phyloP scores from a whole-genome alignment of 2,113 vertebrate species.

The Nipponia nippon region DNA sequence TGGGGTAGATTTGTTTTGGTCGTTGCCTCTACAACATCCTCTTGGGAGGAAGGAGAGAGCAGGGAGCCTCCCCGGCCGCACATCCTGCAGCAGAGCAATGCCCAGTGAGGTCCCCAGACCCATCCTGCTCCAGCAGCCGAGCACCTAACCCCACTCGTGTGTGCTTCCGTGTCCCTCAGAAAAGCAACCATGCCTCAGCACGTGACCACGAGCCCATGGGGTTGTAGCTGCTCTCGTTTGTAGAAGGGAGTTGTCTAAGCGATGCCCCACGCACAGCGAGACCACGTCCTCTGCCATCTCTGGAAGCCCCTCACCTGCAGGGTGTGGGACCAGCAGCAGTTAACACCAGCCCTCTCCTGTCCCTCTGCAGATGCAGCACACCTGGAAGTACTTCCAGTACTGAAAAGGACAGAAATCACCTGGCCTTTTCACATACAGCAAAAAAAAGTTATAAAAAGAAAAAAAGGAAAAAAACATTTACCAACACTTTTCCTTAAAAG shows the following conservation, averaged over 20 bases:
- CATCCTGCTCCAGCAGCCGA: background rate
- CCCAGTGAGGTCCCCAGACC: background rate
- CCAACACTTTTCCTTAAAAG: background rate
- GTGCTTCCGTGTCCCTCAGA: fast-evolving
- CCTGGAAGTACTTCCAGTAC: background rate
- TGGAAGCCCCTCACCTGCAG: background rate
- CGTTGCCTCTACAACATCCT: background rate
- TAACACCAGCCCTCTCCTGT: background rate
- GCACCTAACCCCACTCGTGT: fast-evolving
- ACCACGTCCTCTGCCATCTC: background rate
- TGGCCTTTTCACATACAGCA: background rate
- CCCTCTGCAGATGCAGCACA: background rate
- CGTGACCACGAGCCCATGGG: fast-evolving
- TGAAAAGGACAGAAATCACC: background rate
- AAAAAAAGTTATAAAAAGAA: background rate
- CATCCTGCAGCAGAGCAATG: background rate
- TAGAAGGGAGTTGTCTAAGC: background rate
- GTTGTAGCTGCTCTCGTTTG: background rate
- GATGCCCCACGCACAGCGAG: background rate
- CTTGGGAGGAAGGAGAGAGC: background rate
- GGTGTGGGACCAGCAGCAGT: background rate
- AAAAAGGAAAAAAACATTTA: background rate
- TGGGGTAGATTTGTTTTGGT: fast-evolving
- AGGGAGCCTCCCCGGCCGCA: background rate
- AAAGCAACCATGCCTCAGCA: background rate